Percentiles rank a stretch among this genome's conserved stretches.
phyloP scores from a whole-genome alignment of 2,888 invertebrate species.

The Caenorhabditis sp. region DNA sequence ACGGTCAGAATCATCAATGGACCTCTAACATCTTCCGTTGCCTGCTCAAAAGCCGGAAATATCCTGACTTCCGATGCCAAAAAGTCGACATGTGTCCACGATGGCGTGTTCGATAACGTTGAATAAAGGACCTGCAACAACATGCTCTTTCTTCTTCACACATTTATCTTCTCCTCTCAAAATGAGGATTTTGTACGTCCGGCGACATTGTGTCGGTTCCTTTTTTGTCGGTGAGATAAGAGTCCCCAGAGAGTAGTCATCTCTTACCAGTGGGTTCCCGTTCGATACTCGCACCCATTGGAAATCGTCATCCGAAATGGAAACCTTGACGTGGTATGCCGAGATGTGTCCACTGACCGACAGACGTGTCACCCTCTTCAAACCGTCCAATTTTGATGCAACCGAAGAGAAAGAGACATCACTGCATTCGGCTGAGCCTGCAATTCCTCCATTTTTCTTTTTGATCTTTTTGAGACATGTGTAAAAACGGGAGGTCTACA shows the following conservation, averaged over 20 bases:
- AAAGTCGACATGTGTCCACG: constrained; percentile 79
- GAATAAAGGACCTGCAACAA: constrained; percentile 79
- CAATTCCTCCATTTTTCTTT: constrained; percentile 25
- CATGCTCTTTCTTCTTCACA: constrained; percentile 41
- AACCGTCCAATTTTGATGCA: constrained; percentile 59
- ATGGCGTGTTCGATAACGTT: constrained; percentile 74
- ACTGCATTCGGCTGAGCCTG: constrained; percentile 65
- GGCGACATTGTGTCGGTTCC: constrained; percentile 40
- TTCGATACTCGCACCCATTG: constrained; percentile 68
- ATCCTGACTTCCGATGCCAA: constrained; percentile 75
- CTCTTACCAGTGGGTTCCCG: constrained; percentile 74
- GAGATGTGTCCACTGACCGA: constrained; percentile 79
- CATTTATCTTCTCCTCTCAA: constrained; percentile 44
- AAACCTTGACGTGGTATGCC: constrained; percentile 75
- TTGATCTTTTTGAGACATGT: constrained; percentile 23
- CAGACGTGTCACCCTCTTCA: constrained; percentile 70
- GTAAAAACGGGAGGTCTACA: constrained; percentile 24
- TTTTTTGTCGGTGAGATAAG: constrained; percentile 42
- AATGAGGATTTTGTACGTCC: constrained; percentile 37
- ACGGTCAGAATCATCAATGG: constrained; percentile 78
- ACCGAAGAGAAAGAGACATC: constrained; percentile 65
- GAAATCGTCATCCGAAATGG: constrained; percentile 74
- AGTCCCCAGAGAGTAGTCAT: too few relatives aligned
- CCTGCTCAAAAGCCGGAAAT: constrained; percentile 71
- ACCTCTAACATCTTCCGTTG: constrained; percentile 62